Base-by-base conservation (phyloP, 2,888 invertebrate species). In the Lasioglossum lativentre region DNA sequence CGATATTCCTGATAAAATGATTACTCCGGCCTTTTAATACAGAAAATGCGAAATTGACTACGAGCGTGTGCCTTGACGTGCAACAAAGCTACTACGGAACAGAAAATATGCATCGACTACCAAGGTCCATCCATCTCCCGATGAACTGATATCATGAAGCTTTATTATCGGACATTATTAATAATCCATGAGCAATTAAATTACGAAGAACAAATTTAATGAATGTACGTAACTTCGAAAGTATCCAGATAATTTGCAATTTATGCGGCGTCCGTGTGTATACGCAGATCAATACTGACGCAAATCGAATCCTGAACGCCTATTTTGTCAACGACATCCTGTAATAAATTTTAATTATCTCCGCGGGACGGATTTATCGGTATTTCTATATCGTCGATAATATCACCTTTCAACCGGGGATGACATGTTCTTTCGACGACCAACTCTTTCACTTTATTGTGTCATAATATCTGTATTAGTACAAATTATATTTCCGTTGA, bases 141-240 rank as follows among this genome's bases (percentile, higher is more conserved):
- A 68, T 38, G 23, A 68, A 38, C 10, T 38, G 38, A 10, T 23
- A 38, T 38, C 10, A 10, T 0, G 68, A 23, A 68, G 38, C 38
- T 68, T 38, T 38, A 68, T 68, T 38, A 38, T 68, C 68, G 12
- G 23, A 10, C 19, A 23, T 68, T 68, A 68, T 68, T 68, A 68
- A 68, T 68, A 68, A 68, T 38, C 38, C 38, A 68, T 23, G 34
- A 68, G 68, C 34, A 68, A 68, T 68, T 38, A 4, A 68, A 68
- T 68, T 68, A 68, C 38, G 34, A 68, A 38, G 23, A 68, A 68
- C 16, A 66, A 66, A 66, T 34, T 34, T 68, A 34, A 68, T 38
- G 38, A 66, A 38, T 8, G 4, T 38, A 68, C 23, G 8, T 10
- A 23, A 23, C 8, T 38, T 38, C 16, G 68, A 68, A 68, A 38